Evolutionary conservation across 53 echinoderm and acorn worm genomes (phyloP).

Genomic region (Apostichopus leukothele): DNA sequence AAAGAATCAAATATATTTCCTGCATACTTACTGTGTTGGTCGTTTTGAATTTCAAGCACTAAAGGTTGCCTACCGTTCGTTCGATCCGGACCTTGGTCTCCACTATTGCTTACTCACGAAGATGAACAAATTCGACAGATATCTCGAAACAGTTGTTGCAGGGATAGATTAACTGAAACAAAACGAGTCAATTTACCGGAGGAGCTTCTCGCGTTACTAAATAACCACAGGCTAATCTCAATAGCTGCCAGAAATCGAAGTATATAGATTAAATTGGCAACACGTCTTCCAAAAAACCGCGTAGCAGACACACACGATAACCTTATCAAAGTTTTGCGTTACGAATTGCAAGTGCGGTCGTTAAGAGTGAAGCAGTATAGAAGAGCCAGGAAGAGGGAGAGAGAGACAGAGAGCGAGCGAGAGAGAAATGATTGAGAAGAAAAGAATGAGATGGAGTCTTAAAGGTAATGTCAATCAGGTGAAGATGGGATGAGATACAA

Average conservation of each 20-base stretch:
- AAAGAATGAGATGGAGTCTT: neutral
- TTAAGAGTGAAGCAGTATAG: too few relatives aligned
- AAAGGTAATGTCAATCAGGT: slow-evolving; percentile 16
- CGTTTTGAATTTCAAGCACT: too few relatives aligned
- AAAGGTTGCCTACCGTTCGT: too few relatives aligned
- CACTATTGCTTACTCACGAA: neutral
- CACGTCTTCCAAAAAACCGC: neutral
- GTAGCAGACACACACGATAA: slow-evolving; percentile 12
- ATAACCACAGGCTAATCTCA: slow-evolving; percentile 37
- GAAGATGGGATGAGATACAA: neutral
- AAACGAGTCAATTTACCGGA: neutral
- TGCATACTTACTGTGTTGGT: too few relatives aligned
- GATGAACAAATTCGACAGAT: neutral
- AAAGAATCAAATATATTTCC: too few relatives aligned
- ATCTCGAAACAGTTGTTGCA: neutral
- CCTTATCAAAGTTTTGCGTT: slow-evolving; percentile 6
- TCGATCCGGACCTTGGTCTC: too few relatives aligned
- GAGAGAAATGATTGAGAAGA: neutral
- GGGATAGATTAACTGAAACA: neutral
- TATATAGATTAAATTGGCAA: slow-evolving; percentile 25
- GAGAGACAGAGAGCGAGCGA: neutral
- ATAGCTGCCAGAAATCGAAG: slow-evolving; percentile 31
- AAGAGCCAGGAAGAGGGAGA: neutral
- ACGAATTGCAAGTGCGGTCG: neutral
- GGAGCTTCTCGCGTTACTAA: slow-evolving; percentile 7